Percentiles rank a stretch among this genome's conserved stretches.
Conservation (phyloP, 2,113 vertebrate genomes). For the Lepus timidus region DNA sequence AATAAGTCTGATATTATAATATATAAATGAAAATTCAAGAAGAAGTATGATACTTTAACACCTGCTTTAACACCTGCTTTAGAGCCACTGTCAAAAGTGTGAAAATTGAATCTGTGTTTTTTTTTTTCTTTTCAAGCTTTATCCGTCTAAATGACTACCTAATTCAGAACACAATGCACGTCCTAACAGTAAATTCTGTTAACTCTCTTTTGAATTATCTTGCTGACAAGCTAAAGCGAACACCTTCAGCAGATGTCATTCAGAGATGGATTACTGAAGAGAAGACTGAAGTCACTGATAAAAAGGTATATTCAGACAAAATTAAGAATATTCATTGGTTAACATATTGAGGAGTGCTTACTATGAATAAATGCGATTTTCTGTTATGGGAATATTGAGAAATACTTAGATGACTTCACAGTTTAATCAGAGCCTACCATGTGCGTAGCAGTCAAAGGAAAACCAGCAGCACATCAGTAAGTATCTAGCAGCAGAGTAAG, state of each 20-base stretch:
- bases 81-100: constrained; percentile 33
- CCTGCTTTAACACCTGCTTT: constrained; percentile 34
- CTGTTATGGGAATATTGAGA: constrained; percentile 11
- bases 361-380: not conserved
- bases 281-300: constrained; percentile 75
- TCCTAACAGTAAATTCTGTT: constrained; percentile 88
- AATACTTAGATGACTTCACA: not conserved
- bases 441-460: not conserved
- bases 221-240: constrained; percentile 86
- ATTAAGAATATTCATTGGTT: not conserved
- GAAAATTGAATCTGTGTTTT: constrained; percentile 47
- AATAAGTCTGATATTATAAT: not conserved
- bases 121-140: constrained; percentile 88
- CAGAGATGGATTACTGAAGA: constrained; percentile 85
- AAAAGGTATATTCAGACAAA: constrained; percentile 82
- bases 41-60: constrained; percentile 34
- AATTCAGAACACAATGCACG: constrained; percentile 91
- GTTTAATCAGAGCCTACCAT: not conserved
- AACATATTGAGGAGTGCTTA: not conserved
- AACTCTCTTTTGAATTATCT: constrained; percentile 87
- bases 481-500: not conserved
- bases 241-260: constrained; percentile 86
- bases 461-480: not conserved
- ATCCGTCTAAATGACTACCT: constrained; percentile 92
- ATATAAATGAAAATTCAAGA: constrained; percentile 28